Evolutionary conservation across 2,888 invertebrate genomes (phyloP).

Genomic region (Microdon myrmicae): DNA sequence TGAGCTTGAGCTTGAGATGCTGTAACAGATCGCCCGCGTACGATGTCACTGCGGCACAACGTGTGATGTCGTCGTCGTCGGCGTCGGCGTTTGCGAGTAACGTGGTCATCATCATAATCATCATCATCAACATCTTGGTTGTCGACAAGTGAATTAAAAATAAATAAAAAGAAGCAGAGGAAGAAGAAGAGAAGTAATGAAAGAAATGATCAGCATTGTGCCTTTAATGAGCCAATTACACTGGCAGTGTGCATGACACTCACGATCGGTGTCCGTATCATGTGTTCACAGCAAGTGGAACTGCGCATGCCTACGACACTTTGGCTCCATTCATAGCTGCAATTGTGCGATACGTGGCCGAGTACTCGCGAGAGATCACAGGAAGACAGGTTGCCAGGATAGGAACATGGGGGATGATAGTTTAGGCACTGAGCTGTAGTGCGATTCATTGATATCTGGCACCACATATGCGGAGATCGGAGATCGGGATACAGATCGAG

Average conservation of each 20-base stretch:
- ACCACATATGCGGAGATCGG: no score
- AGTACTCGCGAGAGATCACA: slow-evolving; percentile 42
- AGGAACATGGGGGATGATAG: slow-evolving; percentile 32
- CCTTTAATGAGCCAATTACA: slow-evolving; percentile 51
- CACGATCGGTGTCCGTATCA: slow-evolving; percentile 41
- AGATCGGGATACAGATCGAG: no score
- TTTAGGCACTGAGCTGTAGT: slow-evolving; percentile 22
- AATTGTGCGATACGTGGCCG: no score
- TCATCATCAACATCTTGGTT: slow-evolving; percentile 44
- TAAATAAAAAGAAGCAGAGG: slow-evolving; percentile 8
- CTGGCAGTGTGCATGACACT: slow-evolving; percentile 50
- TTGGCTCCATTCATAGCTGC: slow-evolving; percentile 40
- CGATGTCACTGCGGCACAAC: slow-evolving; percentile 13
- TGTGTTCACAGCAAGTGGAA: slow-evolving; percentile 46
- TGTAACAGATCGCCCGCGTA: slow-evolving; percentile 1
- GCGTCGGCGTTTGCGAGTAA: slow-evolving; percentile 5
- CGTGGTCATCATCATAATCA: slow-evolving; percentile 36
- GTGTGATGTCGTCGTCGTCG: slow-evolving; percentile 14
- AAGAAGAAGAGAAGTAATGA: slow-evolving; percentile 4
- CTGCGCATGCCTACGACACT: slow-evolving; percentile 48
- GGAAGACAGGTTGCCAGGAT: slow-evolving; percentile 44
- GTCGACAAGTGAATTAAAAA: slow-evolving; percentile 43
- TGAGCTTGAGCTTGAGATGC: not conserved
- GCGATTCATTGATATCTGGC: slow-evolving; percentile 47
- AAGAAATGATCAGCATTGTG: slow-evolving; percentile 41